phyloP scores from a whole-genome alignment of 1,140 invertebrate species.

The Heliconius himera region DNA sequence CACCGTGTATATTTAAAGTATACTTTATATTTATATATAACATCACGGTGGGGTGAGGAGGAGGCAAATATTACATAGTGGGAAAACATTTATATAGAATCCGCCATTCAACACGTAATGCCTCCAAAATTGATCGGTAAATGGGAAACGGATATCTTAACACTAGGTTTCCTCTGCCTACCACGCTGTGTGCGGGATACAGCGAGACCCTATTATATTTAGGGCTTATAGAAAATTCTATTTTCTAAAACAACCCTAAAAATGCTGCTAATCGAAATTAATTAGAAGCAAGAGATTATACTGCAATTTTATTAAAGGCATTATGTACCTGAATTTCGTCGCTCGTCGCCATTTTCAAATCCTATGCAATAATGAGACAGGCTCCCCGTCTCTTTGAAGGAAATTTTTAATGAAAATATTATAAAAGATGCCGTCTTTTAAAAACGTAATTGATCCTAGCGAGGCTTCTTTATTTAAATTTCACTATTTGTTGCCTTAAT shows the following conservation, averaged over 20 bases:
- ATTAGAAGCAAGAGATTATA: conserved; percentile 46
- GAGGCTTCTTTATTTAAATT: conserved; percentile 49
- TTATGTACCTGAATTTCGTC: conserved; percentile 54
- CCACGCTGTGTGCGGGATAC: too few species aligned
- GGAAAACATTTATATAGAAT: too few species aligned
- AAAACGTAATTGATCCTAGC: conserved; percentile 67
- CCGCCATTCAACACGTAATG: too few species aligned
- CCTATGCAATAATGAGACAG: conserved; percentile 71
- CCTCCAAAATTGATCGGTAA: too few species aligned
- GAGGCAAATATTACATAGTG: too few species aligned
- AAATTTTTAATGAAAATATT: conserved; percentile 73
- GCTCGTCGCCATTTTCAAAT: conserved; percentile 61
- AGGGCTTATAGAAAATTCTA: background rate
- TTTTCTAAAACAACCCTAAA: background rate
- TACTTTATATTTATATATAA: too few species aligned
- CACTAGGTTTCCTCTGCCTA: too few species aligned
- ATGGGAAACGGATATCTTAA: too few species aligned
- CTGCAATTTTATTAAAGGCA: conserved; percentile 51
- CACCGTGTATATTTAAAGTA: too few species aligned
- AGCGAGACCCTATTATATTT: too few species aligned
- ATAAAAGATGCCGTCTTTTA: conserved; percentile 64
- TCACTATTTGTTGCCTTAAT: conserved; percentile 49
- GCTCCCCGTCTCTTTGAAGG: conserved; percentile 59
- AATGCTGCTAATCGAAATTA: conserved; percentile 21
- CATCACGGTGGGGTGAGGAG: too few species aligned